Conservation (phyloP, 2,888 invertebrate genomes). For the Agonopterix subpropinquella region DNA sequence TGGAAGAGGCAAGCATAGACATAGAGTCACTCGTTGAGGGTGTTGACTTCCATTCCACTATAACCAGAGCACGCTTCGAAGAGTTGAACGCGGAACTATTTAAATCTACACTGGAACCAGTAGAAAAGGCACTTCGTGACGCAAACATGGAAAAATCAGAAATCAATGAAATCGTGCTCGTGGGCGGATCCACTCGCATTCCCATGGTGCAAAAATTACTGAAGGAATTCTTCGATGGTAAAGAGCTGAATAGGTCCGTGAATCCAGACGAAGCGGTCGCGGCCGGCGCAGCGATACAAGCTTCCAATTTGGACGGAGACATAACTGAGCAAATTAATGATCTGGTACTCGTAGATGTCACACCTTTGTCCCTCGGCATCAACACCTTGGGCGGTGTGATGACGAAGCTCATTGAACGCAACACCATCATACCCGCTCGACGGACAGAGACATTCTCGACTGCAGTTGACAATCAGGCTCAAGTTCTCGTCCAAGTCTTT, state of each 20-base stretch:
- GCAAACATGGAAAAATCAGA: conserved; percentile 36
- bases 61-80: no score
- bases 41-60: no score
- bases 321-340: conserved; percentile 31
- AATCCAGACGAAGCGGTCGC: conserved; percentile 58
- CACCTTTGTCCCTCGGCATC: conserved; percentile 76
- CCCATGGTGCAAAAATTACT: conserved; percentile 44
- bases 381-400: conserved; percentile 86
- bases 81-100: conserved; percentile 50
- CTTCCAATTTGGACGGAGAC: conserved; percentile 39
- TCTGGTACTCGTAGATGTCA: conserved; percentile 42
- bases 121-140: conserved; percentile 19
- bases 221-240: conserved; percentile 17
- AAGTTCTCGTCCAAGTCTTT: conserved; percentile 80
- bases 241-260: no score
- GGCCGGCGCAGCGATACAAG: conserved; percentile 54
- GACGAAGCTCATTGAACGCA: conserved; percentile 81
- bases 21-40: conserved; percentile 32
- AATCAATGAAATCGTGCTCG: conserved; percentile 42
- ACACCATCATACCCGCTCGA: conserved; percentile 78
- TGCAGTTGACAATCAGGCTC: conserved; percentile 83
- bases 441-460: conserved; percentile 82
- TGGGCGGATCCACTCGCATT: conserved; percentile 55
- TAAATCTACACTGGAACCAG: conserved; percentile 28
- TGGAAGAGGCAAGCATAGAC: conserved; percentile 32